Conservation (phyloP, 2,888 invertebrate genomes). For the Ferdinandea cuprea region DNA sequence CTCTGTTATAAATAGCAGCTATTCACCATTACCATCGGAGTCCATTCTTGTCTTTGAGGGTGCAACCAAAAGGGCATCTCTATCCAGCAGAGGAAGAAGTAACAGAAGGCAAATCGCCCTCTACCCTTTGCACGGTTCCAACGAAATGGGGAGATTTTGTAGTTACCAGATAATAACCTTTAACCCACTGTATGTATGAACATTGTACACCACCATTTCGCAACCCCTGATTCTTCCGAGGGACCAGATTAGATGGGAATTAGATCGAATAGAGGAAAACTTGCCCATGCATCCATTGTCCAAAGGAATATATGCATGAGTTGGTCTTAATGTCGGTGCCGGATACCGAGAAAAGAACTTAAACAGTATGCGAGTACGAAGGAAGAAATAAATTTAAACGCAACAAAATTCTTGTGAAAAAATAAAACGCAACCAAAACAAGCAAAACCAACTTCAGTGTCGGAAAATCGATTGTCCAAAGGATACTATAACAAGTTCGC, state of each 20-base stretch:
- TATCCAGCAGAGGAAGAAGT: slow-evolving; percentile 9
- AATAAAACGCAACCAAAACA: slow-evolving; percentile 52
- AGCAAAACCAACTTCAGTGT: slow-evolving; percentile 29
- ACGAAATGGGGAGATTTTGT: neutral
- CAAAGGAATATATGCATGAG: slow-evolving; percentile 64
- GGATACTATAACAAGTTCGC: slow-evolving; percentile 49
- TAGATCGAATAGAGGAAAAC: slow-evolving; percentile 58
- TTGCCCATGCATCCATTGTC: slow-evolving; percentile 49
- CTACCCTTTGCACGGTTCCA: too few relatives aligned
- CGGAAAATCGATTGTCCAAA: slow-evolving; percentile 63
- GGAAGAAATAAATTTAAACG: slow-evolving; percentile 23
- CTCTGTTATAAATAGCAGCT: slow-evolving; percentile 14
- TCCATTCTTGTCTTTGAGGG: neutral
- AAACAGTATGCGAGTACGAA: neutral
- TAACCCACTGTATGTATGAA: slow-evolving; percentile 7
- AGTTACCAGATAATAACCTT: slow-evolving; percentile 43
- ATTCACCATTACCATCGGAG: neutral
- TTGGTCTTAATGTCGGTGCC: slow-evolving; percentile 33
- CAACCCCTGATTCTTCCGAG: slow-evolving; percentile 1
- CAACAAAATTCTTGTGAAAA: slow-evolving; percentile 28
- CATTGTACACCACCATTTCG: neutral
- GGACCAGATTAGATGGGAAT: slow-evolving; percentile 58
- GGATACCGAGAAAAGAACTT: slow-evolving; percentile 7
- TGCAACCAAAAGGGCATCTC: slow-evolving; percentile 5
- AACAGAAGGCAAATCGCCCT: slow-evolving; percentile 3